These are phyloP conservation scores for Thaumatotibia leucotreta DNA, from an alignment of 1,140 invertebrate species.

Conservation along the genomic window DNA sequence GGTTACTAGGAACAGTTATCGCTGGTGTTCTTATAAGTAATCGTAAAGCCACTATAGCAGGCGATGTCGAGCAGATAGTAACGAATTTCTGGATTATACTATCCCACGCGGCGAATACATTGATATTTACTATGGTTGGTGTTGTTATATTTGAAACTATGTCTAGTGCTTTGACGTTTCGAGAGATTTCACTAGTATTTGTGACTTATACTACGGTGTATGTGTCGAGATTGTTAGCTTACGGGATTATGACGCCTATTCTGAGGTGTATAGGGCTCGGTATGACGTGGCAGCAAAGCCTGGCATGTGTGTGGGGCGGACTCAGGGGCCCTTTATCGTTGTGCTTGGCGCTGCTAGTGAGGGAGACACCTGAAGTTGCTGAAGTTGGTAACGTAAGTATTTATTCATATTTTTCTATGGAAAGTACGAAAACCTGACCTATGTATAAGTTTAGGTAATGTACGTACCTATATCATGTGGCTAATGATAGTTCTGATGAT, in stretches of 20 bases:
- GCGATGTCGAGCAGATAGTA: slow-evolving; percentile 53
- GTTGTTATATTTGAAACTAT: slow-evolving; percentile 62
- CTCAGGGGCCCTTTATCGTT: slow-evolving; percentile 53
- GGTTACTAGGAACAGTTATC: slow-evolving; percentile 53
- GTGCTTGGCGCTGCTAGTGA: slow-evolving; percentile 54
- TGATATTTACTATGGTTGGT: slow-evolving; percentile 61
- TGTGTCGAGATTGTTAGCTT: slow-evolving; percentile 52
- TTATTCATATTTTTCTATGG: neutral
- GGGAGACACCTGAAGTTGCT: slow-evolving; percentile 45
- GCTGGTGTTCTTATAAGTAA: slow-evolving; percentile 55
- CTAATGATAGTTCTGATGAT: too few relatives aligned
- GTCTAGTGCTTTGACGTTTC: slow-evolving; percentile 45
- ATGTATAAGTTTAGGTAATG: too few relatives aligned
- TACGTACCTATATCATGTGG: too few relatives aligned
- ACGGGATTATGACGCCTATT: slow-evolving; percentile 52
- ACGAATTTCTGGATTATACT: slow-evolving; percentile 54
- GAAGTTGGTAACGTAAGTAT: slow-evolving; percentile 51
- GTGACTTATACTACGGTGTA: slow-evolving; percentile 64
- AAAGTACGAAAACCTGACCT: neutral
- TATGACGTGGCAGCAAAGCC: slow-evolving; percentile 59
- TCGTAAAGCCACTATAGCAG: slow-evolving; percentile 51
- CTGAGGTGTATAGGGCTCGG: slow-evolving; percentile 53
- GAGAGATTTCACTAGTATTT: slow-evolving; percentile 54
- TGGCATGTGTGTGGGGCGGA: slow-evolving; percentile 65
- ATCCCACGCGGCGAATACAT: slow-evolving; percentile 46